phyloP scores from a whole-genome alignment of 1,140 invertebrate species.

The Hyles vespertilio region DNA sequence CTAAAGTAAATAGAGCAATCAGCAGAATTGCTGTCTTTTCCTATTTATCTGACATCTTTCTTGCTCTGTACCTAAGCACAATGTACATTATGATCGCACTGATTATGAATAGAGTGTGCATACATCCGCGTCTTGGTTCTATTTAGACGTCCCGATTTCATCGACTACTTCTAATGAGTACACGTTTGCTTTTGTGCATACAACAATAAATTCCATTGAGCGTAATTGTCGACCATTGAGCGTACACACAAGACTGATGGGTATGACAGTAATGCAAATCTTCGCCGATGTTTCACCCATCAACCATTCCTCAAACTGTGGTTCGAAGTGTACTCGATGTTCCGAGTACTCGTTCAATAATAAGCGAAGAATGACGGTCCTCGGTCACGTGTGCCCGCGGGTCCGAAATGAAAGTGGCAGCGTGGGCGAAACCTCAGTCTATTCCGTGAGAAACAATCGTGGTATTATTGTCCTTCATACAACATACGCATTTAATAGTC shows the following conservation, averaged over 20 bases:
- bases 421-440: conserved; percentile 41
- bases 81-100: no score
- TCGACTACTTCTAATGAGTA: conserved; percentile 28
- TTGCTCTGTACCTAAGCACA: no score
- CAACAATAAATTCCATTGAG: conserved; percentile 35
- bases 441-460: conserved; percentile 26
- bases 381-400: conserved; percentile 46
- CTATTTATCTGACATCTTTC: no score
- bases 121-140: background rate
- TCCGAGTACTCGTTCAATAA: conserved; percentile 34
- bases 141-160: conserved; percentile 19
- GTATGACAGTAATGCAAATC: conserved; percentile 54
- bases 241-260: conserved; percentile 40
- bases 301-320: conserved; percentile 34
- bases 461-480: conserved; percentile 19
- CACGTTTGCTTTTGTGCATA: conserved; percentile 20
- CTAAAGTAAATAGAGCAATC: no score
- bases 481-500: conserved; percentile 1
- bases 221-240: conserved; percentile 47
- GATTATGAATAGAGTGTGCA: no score
- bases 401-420: conserved; percentile 58
- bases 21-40: no score
- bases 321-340: conserved; percentile 32
- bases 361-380: conserved; percentile 44
- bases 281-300: conserved; percentile 37